Percentiles rank a stretch among this genome's conserved stretches.
Evolutionary conservation across 2,888 invertebrate species (phyloP).

Genomic region (Noctua comes): DNA sequence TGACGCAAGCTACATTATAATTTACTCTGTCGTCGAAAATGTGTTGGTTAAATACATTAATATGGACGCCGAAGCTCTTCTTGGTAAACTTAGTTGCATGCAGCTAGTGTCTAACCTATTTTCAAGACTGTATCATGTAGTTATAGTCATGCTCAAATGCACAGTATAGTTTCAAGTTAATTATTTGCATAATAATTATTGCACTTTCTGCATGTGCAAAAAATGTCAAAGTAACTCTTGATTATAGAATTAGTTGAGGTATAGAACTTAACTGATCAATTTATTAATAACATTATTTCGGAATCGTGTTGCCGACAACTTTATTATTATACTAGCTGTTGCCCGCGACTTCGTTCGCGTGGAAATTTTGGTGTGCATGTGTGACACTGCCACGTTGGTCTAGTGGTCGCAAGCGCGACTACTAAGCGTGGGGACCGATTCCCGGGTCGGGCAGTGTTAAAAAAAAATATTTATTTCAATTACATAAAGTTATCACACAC

Average conservation of each 20-base stretch:
- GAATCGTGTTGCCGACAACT: background rate
- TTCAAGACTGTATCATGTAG: background rate
- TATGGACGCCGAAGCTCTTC: slow-evolving; percentile 42
- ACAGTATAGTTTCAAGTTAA: background rate
- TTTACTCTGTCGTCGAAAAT: slow-evolving; percentile 30
- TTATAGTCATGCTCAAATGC: background rate
- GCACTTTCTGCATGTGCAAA: background rate
- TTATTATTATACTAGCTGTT: too few relatives aligned
- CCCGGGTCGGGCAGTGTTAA: too few relatives aligned
- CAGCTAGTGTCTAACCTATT: background rate
- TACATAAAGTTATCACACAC: too few relatives aligned
- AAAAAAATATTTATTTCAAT: too few relatives aligned
- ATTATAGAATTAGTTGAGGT: background rate
- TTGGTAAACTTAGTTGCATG: slow-evolving; percentile 32
- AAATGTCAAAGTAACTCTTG: background rate
- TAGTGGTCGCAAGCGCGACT: too few relatives aligned
- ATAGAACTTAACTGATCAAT: background rate
- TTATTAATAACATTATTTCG: background rate
- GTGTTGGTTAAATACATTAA: slow-evolving; percentile 45
- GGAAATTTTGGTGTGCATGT: too few relatives aligned
- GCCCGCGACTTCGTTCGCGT: too few relatives aligned
- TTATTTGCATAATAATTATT: background rate
- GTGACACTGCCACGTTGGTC: too few relatives aligned
- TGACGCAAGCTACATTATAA: slow-evolving; percentile 43
- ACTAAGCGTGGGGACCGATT: too few relatives aligned